Evolutionary conservation across 2,888 invertebrate genomes (phyloP), one percentile per base, ranked within the genome.

Genomic region (Lasioglossum calceatum): DNA sequence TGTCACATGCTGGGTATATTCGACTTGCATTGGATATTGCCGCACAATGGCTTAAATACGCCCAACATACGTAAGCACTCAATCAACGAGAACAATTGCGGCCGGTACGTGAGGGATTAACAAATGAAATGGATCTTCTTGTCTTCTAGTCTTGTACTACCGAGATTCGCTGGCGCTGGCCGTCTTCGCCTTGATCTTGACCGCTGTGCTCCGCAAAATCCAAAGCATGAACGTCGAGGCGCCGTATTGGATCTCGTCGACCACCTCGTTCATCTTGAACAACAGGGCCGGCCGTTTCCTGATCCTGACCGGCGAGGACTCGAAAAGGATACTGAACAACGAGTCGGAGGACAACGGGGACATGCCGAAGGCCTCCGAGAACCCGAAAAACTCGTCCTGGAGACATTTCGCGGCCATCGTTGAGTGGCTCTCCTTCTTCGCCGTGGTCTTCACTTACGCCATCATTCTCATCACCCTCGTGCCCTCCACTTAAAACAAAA

Each of bases 1-100:
- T 96, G 96, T 23, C 97, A 97, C 92, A 96, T 97, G 82, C 93
- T 96, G 42, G 96, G 96, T 92, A 93, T 97, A 1, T 96, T 96
- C 73, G 96, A 97, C 93, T 94, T 97, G 27, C 96, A 96, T 27
- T 97, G 96, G 95, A 95, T 96, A 81, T 94, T 97, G 58, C 97
- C 97, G 4, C 95, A 96, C 84, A 96, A 96, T 92, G 97, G 97
- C 81, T 94, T 96, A 1, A 96, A 96, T 27, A 95, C 96, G 47
- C 97, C 97, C 1, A 96, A 96, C 81, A 95, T 97, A 89, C 86
- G 96, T 96, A 94, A 95, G 95, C 93, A 86, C 39, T 42, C 50
- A 4, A 32, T 32, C 19, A 32, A 16, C 19, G 1, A 67, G 16
- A 36, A 12, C 1, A 74, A 27, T 27, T 39, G 16, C 16, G 44